phyloP scores from a whole-genome alignment of 2,113 vertebrate genomes.

The Hystrix cristata region DNA sequence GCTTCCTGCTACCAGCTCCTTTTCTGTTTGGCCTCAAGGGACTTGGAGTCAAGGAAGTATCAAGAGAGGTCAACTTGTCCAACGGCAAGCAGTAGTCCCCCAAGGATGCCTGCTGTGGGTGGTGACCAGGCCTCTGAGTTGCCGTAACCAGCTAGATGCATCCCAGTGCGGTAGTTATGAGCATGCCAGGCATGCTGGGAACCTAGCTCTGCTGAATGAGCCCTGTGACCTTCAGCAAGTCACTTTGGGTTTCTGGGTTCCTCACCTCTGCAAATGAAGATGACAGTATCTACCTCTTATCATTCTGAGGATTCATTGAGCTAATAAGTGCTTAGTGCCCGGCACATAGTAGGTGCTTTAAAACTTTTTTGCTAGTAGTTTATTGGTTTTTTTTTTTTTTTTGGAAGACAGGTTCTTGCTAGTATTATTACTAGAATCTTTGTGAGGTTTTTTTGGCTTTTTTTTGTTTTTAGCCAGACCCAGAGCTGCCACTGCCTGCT shows the following conservation, averaged over 20 bases:
- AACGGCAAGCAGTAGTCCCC: not conserved
- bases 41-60: not conserved
- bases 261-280: not conserved
- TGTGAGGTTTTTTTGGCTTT: too few relatives aligned
- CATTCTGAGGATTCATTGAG: not conserved
- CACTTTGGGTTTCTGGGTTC: not conserved
- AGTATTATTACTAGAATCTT: not conserved
- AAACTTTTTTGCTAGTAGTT: not conserved
- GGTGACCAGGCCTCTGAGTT: not conserved
- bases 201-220: slow-evolving; percentile 33
- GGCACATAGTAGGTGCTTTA: not conserved
- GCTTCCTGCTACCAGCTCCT: not conserved
- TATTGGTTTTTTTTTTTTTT: not conserved
- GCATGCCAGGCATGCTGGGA: not conserved
- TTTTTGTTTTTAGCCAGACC: not conserved
- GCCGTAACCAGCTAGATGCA: not conserved
- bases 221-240: not conserved
- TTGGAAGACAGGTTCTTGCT: not conserved
- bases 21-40: not conserved
- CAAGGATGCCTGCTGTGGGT: not conserved
- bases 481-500: not conserved
- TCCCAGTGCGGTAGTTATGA: not conserved
- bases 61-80: not conserved
- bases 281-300: not conserved
- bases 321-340: not conserved